phyloP scores from a whole-genome alignment of 1,140 invertebrate species.

The Dryas iulia region DNA sequence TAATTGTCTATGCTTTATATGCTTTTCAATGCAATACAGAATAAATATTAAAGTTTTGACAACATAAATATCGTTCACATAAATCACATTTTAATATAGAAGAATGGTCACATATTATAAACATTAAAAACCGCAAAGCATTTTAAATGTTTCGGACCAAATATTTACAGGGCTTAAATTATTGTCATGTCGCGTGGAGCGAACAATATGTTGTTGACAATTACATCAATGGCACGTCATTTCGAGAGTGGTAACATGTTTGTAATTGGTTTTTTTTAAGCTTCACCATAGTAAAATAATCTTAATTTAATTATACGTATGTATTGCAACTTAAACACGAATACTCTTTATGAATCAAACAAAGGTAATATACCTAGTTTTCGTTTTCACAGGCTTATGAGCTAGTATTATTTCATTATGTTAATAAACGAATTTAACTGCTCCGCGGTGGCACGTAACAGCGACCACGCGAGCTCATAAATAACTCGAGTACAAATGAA shows the following conservation, averaged over 20 bases:
- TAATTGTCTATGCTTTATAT: too few species aligned
- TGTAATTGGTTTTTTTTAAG: background rate
- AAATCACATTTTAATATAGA: conserved; percentile 21
- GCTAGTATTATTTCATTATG: conserved; percentile 33
- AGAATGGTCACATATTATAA: conserved; percentile 14
- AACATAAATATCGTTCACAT: background rate
- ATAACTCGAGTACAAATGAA: conserved; percentile 63
- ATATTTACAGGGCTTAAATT: conserved; percentile 22
- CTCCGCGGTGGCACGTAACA: conserved; percentile 40
- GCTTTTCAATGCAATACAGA: too few species aligned
- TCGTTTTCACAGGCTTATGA: conserved; percentile 7
- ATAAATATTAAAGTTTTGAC: too few species aligned
- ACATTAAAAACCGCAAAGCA: conserved; percentile 20
- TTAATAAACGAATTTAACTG: conserved; percentile 59
- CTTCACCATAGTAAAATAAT: background rate
- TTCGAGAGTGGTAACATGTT: conserved; percentile 7
- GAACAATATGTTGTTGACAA: conserved; percentile 21
- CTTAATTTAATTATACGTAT: background rate
- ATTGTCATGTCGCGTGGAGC: conserved; percentile 10
- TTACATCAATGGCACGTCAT: conserved; percentile 16
- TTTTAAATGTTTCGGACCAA: conserved; percentile 17
- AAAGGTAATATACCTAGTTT: conserved; percentile 24
- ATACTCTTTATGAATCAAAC: background rate
- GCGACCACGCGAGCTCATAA: conserved; percentile 59
- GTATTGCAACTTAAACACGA: background rate